These are phyloP conservation scores for Aptenodytes forsteri DNA, from an alignment of 2,113 vertebrate genomes.

Conservation along the genomic window DNA sequence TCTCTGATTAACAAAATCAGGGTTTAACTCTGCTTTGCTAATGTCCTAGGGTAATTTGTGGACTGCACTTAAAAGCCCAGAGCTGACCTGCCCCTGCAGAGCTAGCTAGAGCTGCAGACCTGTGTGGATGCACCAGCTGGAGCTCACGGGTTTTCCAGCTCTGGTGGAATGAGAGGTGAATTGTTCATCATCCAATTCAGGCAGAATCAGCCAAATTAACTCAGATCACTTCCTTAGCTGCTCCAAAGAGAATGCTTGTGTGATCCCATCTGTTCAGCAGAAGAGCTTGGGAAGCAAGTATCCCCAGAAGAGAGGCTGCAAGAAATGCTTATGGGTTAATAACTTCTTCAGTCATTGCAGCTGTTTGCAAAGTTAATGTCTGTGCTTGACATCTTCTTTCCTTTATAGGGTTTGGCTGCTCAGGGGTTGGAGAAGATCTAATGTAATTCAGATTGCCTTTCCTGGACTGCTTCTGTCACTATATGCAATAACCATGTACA, in stretches of 20 bases:
- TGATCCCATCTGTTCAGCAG: constrained; percentile 8
- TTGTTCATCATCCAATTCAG: neutral
- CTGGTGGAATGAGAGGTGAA: neutral
- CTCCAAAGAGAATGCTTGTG: neutral
- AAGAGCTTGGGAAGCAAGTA: neutral
- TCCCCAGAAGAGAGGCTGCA: neutral
- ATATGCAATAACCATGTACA: neutral
- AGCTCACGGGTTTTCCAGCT: neutral
- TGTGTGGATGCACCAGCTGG: neutral
- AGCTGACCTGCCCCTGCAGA: neutral
- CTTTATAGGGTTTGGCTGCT: neutral
- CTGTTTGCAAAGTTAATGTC: neutral
- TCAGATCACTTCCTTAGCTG: neutral
- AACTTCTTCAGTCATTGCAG: neutral
- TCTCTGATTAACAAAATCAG: neutral
- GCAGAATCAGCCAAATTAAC: neutral
- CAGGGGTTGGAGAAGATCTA: neutral
- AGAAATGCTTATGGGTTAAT: neutral
- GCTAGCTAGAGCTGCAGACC: neutral
- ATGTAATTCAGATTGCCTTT: neutral
- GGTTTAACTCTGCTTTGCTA: neutral
- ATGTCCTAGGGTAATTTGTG: neutral
- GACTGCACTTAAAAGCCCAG: neutral
- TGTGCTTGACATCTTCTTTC: neutral
- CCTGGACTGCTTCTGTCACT: neutral